A percentile compares a stretch with the other conserved stretches of the same genome.
Evolutionary conservation across 64 coral and sea anemone species (phyloP).

Genomic region (Anthopleura sola): DNA sequence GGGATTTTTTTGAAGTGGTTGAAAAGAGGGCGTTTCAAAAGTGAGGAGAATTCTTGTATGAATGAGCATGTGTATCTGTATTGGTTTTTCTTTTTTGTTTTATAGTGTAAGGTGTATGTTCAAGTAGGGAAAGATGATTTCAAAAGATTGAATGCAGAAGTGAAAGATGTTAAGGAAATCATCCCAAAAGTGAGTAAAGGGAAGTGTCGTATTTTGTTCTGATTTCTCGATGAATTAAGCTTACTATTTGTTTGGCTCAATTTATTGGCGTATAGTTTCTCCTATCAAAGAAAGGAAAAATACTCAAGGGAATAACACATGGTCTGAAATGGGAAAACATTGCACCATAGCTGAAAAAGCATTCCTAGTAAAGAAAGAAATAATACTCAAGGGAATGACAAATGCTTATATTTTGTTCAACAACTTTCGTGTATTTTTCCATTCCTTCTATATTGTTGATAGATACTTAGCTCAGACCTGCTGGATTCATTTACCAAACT

Average conservation of each 20-base stretch:
- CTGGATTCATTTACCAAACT: slow-evolving; percentile 32
- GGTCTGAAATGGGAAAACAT: too few species aligned
- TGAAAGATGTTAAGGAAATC: slow-evolving; percentile 69
- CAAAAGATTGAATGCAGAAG: slow-evolving; percentile 53
- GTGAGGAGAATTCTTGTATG: not conserved
- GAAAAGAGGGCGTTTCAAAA: too few species aligned
- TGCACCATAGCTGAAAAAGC: too few species aligned
- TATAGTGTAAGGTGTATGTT: slow-evolving; percentile 24
- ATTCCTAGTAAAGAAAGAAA: too few species aligned
- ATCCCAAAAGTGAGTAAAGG: slow-evolving; percentile 47
- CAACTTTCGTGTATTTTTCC: too few species aligned
- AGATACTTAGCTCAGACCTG: slow-evolving; percentile 7
- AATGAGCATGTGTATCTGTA: not conserved
- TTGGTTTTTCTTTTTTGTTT: not conserved
- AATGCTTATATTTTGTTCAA: too few species aligned
- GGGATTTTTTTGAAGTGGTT: too few species aligned
- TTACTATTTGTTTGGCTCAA: not conserved
- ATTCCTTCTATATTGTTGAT: too few species aligned
- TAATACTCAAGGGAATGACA: too few species aligned
- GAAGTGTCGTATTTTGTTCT: not conserved
- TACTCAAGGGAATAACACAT: too few species aligned
- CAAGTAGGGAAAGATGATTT: slow-evolving; percentile 62
- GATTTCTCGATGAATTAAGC: not conserved
- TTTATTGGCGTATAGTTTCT: too few species aligned
- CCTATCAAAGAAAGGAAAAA: too few species aligned